Evolutionary conservation across 2,888 invertebrate species (phyloP), one percentile per base, ranked within the genome.

Genomic region (Lycaena phlaeas): DNA sequence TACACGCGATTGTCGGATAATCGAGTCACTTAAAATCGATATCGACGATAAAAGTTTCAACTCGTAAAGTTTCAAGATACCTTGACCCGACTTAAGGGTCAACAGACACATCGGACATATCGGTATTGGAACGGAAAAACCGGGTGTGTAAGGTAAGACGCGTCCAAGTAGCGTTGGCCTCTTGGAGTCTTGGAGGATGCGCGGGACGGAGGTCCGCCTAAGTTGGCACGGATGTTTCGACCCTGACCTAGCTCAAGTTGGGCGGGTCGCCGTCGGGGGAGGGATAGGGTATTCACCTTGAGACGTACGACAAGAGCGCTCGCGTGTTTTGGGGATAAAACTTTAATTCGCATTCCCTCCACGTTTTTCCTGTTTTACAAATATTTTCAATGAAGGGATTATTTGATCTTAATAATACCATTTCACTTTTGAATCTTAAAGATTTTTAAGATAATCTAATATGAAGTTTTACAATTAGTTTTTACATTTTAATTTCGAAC

Each of bases 201-300:
- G 28, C 27, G 12, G 34, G 22, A 12, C 38, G 17, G 58, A 61
- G 72, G 59, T 68, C 75, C 64, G 48, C 47, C 50, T 57, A 54
- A 59, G 61, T 52, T 61, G 66, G 64, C 53, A 56, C 56, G 57
- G 61, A 64, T 65, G 68, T 68, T 68, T 63, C 66, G 78, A 76
- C 82, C 82, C 69, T 82, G 82, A 82, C 82, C 82, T 78, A 78
- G 69, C 72, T 57, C 73, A 79, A 75, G 69, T 61, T 73, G 77
- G 73, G 74, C 69, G 75, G 75, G 77, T 74, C 69, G 74, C n/a
- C n/a, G 64, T 58, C 67, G 75, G 77, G 73, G 69, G 77, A 73
- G 75, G 76, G 78, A 69, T 56, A 56, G 79, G 74, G 68, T 81
- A 64, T 78, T 79, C 81, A 81, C 81, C 81, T 78, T 78, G 75